Evolutionary conservation across 2,888 invertebrate genomes (phyloP), one percentile per base, ranked within the genome.

Genomic region (Drosophila sordidapex): DNA sequence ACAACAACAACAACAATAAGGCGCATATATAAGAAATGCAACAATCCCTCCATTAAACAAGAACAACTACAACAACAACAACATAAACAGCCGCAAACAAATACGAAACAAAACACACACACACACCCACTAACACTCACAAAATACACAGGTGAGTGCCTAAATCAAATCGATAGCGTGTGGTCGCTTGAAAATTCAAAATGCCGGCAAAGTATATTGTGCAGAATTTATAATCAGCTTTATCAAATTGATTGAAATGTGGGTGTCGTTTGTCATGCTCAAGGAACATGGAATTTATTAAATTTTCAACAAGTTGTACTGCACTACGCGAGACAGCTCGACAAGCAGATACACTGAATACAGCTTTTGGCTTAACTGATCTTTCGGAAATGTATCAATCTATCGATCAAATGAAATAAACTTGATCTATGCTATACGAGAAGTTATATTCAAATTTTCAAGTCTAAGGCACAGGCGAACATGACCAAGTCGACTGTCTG

Each of bases 1-100:
- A 65, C 51, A 8, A 10, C 31, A 40, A 18, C 15, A 36, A 36
- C 36, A 67, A 58, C 21, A 67, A 49, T 54, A 71, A 76, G 64
- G 61, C 72, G 73, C 84, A 75, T 82, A 75, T 82, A 69, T 25
- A 69, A 61, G 60, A 74, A 79, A 67, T 79, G 74, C 87, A 87
- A 79, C 84, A 90, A 90, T 90, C 90, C 90, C 91, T 90, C 90
- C 90, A 91, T 86, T 82, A 81, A 90, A 81, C 82, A 76, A 54
- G 33, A 61, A 58, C 40, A 67, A 67, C 58, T 72, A 60, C 35
- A 67, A 67, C 58, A 52, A 61, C 51, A 63, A 52, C 51, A 40
- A 31, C n/a, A 63, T 8, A 25, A 46, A 46, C 15, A 46, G 46
- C 27, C 8, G 21, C 15, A 68, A 69, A 58, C 40, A 53, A 64